Conservation (phyloP, 2,113 vertebrate genomes). For the human (Homo sapiens) region GRCh38 chr3:13932501-13933000, state of each 20-base stretch:
- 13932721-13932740: too few species aligned
- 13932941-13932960: neutral
- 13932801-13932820: constrained; percentile 75
- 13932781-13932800: neutral
- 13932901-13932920: constrained; percentile 86
- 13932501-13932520: too few species aligned
- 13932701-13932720: neutral
- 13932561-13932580: neutral
- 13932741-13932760: neutral
- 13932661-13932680: neutral
- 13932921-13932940: constrained; percentile 43
- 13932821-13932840: constrained; percentile 57
- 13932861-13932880: constrained; percentile 35
- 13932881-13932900: constrained; percentile 81
- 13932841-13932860: constrained; percentile 68
- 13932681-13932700: neutral
- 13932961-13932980: neutral
- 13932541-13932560: neutral
- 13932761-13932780: neutral
- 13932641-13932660: neutral
- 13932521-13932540: neutral
- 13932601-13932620: neutral
- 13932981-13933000: neutral
- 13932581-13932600: neutral
- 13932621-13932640: neutral